Base-by-base conservation (phyloP, 2,113 vertebrate species). In the Podarcis muralis region DNA sequence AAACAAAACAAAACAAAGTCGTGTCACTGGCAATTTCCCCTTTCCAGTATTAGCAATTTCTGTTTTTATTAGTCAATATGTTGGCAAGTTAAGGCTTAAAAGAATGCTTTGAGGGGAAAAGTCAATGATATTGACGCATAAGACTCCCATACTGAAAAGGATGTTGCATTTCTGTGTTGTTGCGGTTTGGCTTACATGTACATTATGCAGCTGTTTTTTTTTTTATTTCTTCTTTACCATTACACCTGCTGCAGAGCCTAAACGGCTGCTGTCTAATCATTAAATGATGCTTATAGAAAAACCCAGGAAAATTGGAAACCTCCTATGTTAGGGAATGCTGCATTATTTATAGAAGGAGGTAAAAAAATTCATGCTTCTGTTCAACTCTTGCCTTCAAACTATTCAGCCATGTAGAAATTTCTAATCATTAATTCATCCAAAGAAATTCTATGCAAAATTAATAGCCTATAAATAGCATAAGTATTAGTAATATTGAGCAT, bases 321-420 rank as follows among this genome's bases (percentile, higher is more conserved):
- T 66, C 5, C 83, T 53, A 35, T 62, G 9, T 30, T 93, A 83
- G 53, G 16, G 83, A 35, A 88, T n/a, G 23, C 35, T 87, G 62
- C 69, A 71, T 92, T 93, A 86, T 87, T 94, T 80, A 81, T 30
- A 20, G 88, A 69, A 90, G 85, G 87, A 85, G 71, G n/a, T 71
- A 68, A 65, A 93, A 90, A 88, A 30, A 92, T 95, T 92, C 90
- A 91, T 94, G 95, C 84, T 92, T 93, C 90, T 91, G 22, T 78
- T 88, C 90, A 74, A 53, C 30, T 74, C 89, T 93, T 91, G 88
- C 88, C 89, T 93, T 90, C 77, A 87, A 4, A 91, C 89, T 88
- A 81, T 91, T 90, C 57, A 0, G 83, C 91, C 91, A 59, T 92
- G 79, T 65, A 83, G 88, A 87, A 92, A 88, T 94, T 3, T 62